Base-by-base conservation (phyloP, 92 coral and sea anemone species). In the Palythoa heliodiscus region DNA sequence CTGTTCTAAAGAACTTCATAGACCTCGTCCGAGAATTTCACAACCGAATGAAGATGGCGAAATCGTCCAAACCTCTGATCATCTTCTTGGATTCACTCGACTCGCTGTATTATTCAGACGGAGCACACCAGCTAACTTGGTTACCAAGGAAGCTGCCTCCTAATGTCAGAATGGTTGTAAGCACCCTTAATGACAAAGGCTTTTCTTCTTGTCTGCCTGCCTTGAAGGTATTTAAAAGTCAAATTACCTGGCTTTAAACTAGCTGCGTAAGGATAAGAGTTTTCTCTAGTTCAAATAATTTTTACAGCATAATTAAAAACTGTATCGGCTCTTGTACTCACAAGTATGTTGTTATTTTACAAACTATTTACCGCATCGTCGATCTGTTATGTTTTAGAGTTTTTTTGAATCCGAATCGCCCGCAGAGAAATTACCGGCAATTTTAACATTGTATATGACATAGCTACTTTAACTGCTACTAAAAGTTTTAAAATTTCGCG, bases 51-150 rank as follows among this genome's bases (percentile, higher is more conserved):
- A 89, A 89, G 19, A 86, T 86, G 74, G 98, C 97, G 22, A 89
- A 88, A 50, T 75, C 86, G 3, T 64, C 89, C 23, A 90, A 91
- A 58, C 98, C 98, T 4, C 69, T 95, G 71, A 71, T 93, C 11
- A 48, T 95, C 14, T 89, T 88, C 35, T 86, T 95, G 50, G 98
- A 95, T 86, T 95, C 98, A 23, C 87, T 93, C n/a, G 97, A 95
- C 83, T 92, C 92, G 76, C 88, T 95, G 37, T 84, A 84, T 25
- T 81, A 90, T 12, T 86, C 86, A 37, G 91, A 91, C 57, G 92
- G 89, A 43, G 90, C 93, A 50, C 93, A 92, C 57, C 91, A 91
- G 81, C 75, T 91, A 85, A 76, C 91, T 14, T 95, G 98, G 98
- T 85, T 95, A 83, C 98, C 98, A 85, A 84, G 91, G 86, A 89